Conservation (phyloP, 1,140 invertebrate species). For the Gonioctena quinquepunctata region DNA sequence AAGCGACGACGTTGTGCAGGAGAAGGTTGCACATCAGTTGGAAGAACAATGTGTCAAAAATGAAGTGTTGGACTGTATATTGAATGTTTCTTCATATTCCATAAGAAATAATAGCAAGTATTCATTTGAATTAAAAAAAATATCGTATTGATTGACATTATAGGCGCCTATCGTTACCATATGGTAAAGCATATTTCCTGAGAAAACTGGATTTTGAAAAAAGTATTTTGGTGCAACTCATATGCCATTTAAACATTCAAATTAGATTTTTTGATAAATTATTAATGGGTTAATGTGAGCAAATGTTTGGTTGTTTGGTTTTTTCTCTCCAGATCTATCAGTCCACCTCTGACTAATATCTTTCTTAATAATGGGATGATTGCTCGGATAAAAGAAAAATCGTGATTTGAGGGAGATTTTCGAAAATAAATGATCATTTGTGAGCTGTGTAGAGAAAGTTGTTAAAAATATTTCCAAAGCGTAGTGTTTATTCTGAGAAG, state of each 20-base stretch:
- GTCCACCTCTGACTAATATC: too few relatives aligned
- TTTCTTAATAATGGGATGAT: too few relatives aligned
- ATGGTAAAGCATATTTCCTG: neutral
- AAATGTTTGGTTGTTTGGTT: too few relatives aligned
- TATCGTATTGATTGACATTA: neutral
- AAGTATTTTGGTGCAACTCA: neutral
- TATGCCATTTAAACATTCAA: neutral
- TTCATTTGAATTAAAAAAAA: neutral
- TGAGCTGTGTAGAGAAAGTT: too few relatives aligned
- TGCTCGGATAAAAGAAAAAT: too few relatives aligned
- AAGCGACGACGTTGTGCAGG: neutral
- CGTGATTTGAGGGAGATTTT: too few relatives aligned
- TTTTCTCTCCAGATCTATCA: too few relatives aligned
- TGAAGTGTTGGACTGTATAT: slow-evolving; percentile 12
- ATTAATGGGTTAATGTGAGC: too few relatives aligned
- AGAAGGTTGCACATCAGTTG: slow-evolving; percentile 1
- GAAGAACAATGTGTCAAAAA: slow-evolving; percentile 11
- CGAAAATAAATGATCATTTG: too few relatives aligned
- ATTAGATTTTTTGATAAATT: neutral
- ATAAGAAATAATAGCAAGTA: neutral
- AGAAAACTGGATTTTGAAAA: neutral
- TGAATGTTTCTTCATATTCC: slow-evolving; percentile 13
- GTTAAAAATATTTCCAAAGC: too few relatives aligned
- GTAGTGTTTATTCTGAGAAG: too few relatives aligned
- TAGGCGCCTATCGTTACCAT: neutral